Base-by-base conservation (phyloP, 2,797 vertebrate genomes). In the Hapalemur alaotrensis region DNA sequence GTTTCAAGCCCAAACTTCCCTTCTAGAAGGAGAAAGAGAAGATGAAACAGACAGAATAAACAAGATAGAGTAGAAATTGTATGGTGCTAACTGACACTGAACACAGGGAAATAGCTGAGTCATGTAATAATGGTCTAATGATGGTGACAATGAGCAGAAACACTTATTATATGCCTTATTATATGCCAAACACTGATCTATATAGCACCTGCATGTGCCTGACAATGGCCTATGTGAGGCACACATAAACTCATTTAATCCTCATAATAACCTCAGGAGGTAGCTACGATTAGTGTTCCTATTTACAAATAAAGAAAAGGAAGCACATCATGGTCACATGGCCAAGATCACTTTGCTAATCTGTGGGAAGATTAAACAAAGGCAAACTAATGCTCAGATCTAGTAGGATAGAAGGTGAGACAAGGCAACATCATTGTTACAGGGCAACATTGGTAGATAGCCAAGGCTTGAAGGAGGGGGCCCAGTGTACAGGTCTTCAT, bases 21-120 rank as follows among this genome's bases (percentile, higher is more conserved):
- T 83, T 79, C 80, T 96, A 73, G 12, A 70, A 93, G 43, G 69
- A 85, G 17, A 95, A 82, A 92, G 69, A 89, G 12, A 96, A 73
- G 48, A 75, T 63, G 81, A 65, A 82, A 89, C 1, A 78, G 38
- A 54, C n/a, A 48, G 4, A 28, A 28, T 87, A 65, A 88, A 75
- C 4, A 76, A 18, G 50, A 69, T 7, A 35, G 48, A 90, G 35
- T 35, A 69, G 38, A 48, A n/a, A 73, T 10, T 14, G 12, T 20
- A 30, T 15, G 54, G 20, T 28, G 18, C 30, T 17, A 75, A 32
- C 0, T 59, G 48, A 69, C 41, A 72, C 0, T 48, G 35, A 72
- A 48, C 30, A 69, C 7, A 54, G 59, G 48, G n/a, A 81, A 54
- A 83, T 0, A 13, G 38, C 73, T n/a, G 63, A 43, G 59, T 52